Evolutionary conservation across 2,113 vertebrate genomes (phyloP).

Genomic region (Acrocephalus arundinaceus): DNA sequence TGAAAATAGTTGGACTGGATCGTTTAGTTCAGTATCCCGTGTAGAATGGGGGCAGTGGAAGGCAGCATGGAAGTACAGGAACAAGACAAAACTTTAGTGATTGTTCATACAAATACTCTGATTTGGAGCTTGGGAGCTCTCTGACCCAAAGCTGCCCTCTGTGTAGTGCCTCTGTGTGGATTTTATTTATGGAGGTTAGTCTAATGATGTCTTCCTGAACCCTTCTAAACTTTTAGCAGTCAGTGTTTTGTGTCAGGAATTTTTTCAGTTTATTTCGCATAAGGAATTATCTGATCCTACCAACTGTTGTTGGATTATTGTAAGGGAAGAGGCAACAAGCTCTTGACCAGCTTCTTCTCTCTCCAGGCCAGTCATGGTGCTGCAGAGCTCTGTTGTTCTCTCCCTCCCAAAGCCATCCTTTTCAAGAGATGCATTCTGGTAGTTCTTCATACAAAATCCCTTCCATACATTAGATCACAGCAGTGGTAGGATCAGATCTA

Average conservation of each 20-base stretch:
- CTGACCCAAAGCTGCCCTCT: not conserved
- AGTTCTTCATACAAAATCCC: not conserved
- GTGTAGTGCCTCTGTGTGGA: not conserved
- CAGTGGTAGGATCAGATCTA: not conserved
- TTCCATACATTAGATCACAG: not conserved
- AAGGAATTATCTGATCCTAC: not conserved
- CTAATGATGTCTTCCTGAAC: not conserved
- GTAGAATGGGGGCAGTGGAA: not conserved
- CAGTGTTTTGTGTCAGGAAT: not conserved
- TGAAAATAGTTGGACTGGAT: not conserved
- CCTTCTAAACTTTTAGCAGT: not conserved
- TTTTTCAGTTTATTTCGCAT: not conserved
- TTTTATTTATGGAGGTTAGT: not conserved
- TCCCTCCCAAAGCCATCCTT: not conserved
- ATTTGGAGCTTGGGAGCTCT: not conserved
- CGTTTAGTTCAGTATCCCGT: fast-evolving
- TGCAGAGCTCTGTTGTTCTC: not conserved
- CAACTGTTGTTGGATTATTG: not conserved
- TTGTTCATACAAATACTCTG: not conserved
- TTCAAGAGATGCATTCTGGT: fast-evolving
- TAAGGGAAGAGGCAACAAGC: not conserved
- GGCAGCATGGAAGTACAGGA: not conserved
- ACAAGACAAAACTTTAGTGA: not conserved
- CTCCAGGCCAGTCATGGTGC: not conserved
- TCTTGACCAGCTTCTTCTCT: not conserved